Percentiles rank a stretch among this genome's conserved stretches.
Conservation (phyloP, 1,140 invertebrate genomes). For the Mamestra configurata region DNA sequence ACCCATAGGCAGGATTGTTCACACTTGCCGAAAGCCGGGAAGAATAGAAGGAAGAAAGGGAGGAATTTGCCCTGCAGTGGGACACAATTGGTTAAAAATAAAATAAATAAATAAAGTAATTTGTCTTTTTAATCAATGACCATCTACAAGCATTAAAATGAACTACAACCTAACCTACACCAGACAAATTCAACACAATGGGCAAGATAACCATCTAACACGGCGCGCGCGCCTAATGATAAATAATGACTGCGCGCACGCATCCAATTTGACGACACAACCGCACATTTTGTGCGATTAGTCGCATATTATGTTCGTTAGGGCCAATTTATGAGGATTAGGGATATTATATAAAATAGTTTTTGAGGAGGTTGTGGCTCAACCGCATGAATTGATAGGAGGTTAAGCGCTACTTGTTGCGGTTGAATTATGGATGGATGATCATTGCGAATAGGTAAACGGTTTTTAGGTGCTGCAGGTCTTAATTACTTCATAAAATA, state of each 20-base stretch:
- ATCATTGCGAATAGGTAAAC: no score
- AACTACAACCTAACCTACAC: slow-evolving; percentile 28
- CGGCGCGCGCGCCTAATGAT: slow-evolving; percentile 25
- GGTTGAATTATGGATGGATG: neutral
- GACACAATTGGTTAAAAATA: no score
- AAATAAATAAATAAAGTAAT: no score
- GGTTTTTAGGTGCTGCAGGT: no score
- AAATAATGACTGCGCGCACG: slow-evolving; percentile 30
- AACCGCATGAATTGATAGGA: no score
- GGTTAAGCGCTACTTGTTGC: neutral
- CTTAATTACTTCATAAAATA: no score
- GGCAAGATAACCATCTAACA: slow-evolving; percentile 17
- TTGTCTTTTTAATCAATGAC: neutral
- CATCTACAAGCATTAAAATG: neutral
- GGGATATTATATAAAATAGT: neutral
- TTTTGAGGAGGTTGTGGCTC: neutral
- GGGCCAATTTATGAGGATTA: neutral
- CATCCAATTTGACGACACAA: slow-evolving; percentile 32
- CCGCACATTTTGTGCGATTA: slow-evolving; percentile 31
- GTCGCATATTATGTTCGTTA: slow-evolving; percentile 14
- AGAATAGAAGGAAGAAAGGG: no score
- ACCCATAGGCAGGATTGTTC: no score
- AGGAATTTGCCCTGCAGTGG: no score
- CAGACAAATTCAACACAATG: slow-evolving; percentile 31
- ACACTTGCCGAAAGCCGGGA: no score